Evolutionary conservation across 2,888 invertebrate species (phyloP), one percentile per base, ranked within the genome.

Genomic region (Drosophila buzzatii): DNA sequence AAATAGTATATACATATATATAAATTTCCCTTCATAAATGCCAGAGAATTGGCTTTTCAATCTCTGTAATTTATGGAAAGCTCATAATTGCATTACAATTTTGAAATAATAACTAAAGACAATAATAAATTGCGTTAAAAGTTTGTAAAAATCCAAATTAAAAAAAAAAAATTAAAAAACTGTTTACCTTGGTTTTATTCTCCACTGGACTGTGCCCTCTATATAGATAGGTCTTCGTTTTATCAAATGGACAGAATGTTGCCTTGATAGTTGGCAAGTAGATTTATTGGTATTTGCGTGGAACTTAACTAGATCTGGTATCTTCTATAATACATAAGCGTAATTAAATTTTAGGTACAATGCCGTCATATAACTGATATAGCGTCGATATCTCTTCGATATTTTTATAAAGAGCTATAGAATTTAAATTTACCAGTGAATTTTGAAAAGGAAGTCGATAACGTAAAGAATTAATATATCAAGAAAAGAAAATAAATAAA

Each of bases 31-130:
- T 20, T 57, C 45, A 58, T 39, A 45, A 45, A 53, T 23, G 51
- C 16, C 53, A 47, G 77, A 62, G 78, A 80, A 62, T 81, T 65
- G 56, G 52, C 76, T 78, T 78, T 81, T 76, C 37, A 55, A 67
- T 71, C 81, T 80, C 77, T 76, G 53, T 51, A 42, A 55, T 39
- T 20, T 53, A 33, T 39, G 18, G 37, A 56, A 20, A 39, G 16
- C 65, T 44, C 35, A 53, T 62, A 68, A 68, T 61, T 70, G 61
- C 70, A 63, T 76, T 65, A 73, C 60, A 52, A 67, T 70, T 61
- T 78, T 70, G 35, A 83, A 72, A 72, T 63, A 57, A 61, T 86
- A 79, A 89, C 81, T 82, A 85, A 85, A 55, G 85, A 85, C 85
- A 85, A 85, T 85, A 85, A 85, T 85, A 71, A 85, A 76, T 66